phyloP scores from a whole-genome alignment of 92 coral and sea anemone genomes.

The Zoanthus solanderi region DNA sequence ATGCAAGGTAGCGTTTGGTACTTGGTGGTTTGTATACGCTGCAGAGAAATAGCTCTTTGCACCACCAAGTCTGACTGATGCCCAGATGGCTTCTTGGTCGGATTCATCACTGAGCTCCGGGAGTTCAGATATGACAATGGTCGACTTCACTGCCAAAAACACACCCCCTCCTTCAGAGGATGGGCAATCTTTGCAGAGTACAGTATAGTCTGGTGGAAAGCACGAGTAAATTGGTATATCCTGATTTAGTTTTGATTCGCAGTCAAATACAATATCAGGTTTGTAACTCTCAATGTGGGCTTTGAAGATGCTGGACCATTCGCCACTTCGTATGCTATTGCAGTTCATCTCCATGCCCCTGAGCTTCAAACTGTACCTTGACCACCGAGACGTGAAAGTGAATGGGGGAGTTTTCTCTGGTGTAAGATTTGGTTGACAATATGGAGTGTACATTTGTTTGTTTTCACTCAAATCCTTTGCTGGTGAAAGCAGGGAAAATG shows the following conservation, averaged over 20 bases:
- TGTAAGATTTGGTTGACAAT: conserved; percentile 27
- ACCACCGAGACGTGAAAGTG: not conserved
- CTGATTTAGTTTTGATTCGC: conserved; percentile 40
- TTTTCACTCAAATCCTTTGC: conserved; percentile 4
- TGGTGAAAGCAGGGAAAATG: conserved; percentile 13
- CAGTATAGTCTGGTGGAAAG: conserved; percentile 19
- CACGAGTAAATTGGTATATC: conserved; percentile 38
- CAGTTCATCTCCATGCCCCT: conserved; percentile 13
- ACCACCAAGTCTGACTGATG: conserved; percentile 18
- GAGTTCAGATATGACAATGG: conserved; percentile 31
- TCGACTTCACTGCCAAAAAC: conserved; percentile 35
- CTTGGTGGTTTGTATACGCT: conserved; percentile 42
- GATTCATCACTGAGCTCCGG: conserved; percentile 21
- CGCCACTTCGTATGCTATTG: conserved; percentile 37
- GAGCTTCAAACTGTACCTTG: not conserved
- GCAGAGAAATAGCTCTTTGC: conserved; percentile 41
- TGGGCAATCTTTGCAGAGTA: conserved; percentile 25
- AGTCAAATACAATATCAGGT: conserved; percentile 19
- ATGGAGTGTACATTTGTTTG: conserved; percentile 8
- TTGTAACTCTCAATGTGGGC: conserved; percentile 28
- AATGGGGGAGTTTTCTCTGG: conserved; percentile 12
- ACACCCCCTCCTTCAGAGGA: conserved; percentile 48
- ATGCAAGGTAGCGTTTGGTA: conserved; percentile 17
- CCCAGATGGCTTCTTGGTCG: conserved; percentile 40
- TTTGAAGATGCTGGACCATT: conserved; percentile 28